phyloP scores from a whole-genome alignment of 1,140 invertebrate species.

The Zaprionus kolodkinae region DNA sequence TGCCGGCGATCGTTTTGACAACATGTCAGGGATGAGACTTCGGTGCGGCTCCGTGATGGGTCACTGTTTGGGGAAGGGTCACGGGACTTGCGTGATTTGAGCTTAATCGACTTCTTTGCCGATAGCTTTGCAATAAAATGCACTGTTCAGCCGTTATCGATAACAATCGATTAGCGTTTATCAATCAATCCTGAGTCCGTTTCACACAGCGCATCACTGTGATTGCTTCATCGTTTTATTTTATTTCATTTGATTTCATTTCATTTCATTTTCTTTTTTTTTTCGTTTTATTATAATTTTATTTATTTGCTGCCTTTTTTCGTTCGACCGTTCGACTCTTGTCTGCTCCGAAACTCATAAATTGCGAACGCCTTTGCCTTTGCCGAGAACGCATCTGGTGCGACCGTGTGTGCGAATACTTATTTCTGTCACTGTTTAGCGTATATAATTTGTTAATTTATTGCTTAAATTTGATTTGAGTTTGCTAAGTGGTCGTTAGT shows the following conservation, averaged over 20 bases:
- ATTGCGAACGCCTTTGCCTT: constrained; percentile 59
- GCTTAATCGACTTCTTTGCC: too few species aligned
- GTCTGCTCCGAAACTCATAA: constrained; percentile 43
- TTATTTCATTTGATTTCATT: constrained; percentile 12
- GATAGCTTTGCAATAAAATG: too few species aligned
- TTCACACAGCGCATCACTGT: constrained; percentile 4
- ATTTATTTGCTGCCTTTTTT: constrained; percentile 21
- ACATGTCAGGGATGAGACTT: constrained; percentile 5
- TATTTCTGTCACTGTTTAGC: constrained; percentile 57
- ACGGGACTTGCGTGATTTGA: background rate
- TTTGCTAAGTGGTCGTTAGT: constrained; percentile 24
- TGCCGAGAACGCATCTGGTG: constrained; percentile 31
- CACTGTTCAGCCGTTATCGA: background rate
- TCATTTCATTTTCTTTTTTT: constrained; percentile 9
- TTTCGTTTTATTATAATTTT: constrained; percentile 20
- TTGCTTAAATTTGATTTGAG: constrained; percentile 65
- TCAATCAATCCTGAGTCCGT: too few species aligned
- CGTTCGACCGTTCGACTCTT: background rate
- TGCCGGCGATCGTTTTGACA: constrained; percentile 23
- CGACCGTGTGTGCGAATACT: constrained; percentile 33
- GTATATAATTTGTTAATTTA: constrained; percentile 63
- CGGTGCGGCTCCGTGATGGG: background rate
- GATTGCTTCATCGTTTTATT: constrained; percentile 15
- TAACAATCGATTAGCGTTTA: background rate
- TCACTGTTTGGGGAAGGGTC: background rate